Evolutionary conservation across 2,113 vertebrate species (phyloP), one percentile per base, ranked within the genome.

Genomic region (Laticauda laticaudata): DNA sequence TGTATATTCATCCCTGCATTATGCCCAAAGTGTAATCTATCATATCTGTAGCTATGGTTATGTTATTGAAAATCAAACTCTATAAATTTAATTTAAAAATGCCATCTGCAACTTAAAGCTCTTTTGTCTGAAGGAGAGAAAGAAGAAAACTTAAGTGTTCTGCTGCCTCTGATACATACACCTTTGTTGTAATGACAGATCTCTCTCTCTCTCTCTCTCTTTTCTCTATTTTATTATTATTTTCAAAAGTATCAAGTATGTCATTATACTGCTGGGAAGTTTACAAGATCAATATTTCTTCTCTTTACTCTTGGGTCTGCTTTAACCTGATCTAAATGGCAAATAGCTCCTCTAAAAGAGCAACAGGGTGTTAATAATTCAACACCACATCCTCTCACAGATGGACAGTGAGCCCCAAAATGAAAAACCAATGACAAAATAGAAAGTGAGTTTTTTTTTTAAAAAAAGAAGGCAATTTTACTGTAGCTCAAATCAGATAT

Each of bases 341-440:
- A 94, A 87, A 15, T 95, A 90, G 29, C 1, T 92, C 45, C 93
- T 95, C 81, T 95, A 94, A 94, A 95, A 75, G 3, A 95, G n/a
- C 51, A 93, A 53, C 86, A 96, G 85, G 8, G n/a, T 91, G 90
- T 94, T 94, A 96, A 91, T 93, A 96, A 94, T 96, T 94, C 64
- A 95, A 75, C 88, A 95, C 90, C 21, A 34, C 0, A 0, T 90
- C 43, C 34, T 15, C 7, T 92, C 53, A 43, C 39, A 92, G 55
- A 93, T 48, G 92, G 9, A 59, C 86, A 56, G 92, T 94, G 94
- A 92, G 0, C 26, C 11, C 91, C 29, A 90, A 57, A 24, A 75
- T 92, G 87, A 93, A 96, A 93, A 92, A 24, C 92, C 94, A 69
- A 69, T 48, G 94, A 75, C 95, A 6, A 15, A 89, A 64, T 85